Evolutionary conservation across 2,888 invertebrate genomes (phyloP).

Genomic region (Stenoptilia bipunctidactyla): DNA sequence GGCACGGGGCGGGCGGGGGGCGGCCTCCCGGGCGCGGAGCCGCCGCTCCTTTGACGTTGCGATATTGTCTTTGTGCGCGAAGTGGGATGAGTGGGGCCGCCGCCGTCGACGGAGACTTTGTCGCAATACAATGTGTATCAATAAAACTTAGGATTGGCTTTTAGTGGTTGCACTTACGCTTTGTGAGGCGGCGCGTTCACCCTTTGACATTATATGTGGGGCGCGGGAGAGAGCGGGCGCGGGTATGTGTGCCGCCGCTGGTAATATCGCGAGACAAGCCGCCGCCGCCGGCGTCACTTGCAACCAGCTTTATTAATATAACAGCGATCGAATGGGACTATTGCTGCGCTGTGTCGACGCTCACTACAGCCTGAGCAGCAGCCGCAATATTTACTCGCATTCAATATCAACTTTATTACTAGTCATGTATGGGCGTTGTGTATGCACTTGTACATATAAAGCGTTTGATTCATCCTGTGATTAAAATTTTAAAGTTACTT

Average conservation of each 20-base stretch:
- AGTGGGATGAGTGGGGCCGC: constrained; percentile 55
- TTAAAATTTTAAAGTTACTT: no score
- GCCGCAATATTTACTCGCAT: constrained; percentile 18
- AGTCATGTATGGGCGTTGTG: no score
- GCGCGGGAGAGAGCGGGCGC: constrained; percentile 26
- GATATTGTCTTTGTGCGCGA: constrained; percentile 71
- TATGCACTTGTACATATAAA: no score
- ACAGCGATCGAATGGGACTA: constrained; percentile 31
- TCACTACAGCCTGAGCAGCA: constrained; percentile 1
- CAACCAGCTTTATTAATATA: constrained; percentile 47
- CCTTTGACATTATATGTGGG: constrained; percentile 68
- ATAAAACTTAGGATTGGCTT: constrained; percentile 73
- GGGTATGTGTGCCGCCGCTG: constrained; percentile 34
- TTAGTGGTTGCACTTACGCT: constrained; percentile 73
- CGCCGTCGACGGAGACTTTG: constrained; percentile 65
- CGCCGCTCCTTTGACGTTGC: constrained; percentile 68
- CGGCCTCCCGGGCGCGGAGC: constrained; percentile 31
- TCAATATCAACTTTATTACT: constrained; percentile 11
- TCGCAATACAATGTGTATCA: constrained; percentile 73
- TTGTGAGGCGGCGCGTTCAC: constrained; percentile 68
- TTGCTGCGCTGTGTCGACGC: constrained; percentile 15
- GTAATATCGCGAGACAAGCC: constrained; percentile 44
- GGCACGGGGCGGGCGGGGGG: constrained; percentile 27
- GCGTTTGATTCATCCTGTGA: no score
- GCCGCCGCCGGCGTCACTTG: constrained; percentile 39